Conservation (phyloP, 2,888 invertebrate genomes). For the Amorpha juglandis region DNA sequence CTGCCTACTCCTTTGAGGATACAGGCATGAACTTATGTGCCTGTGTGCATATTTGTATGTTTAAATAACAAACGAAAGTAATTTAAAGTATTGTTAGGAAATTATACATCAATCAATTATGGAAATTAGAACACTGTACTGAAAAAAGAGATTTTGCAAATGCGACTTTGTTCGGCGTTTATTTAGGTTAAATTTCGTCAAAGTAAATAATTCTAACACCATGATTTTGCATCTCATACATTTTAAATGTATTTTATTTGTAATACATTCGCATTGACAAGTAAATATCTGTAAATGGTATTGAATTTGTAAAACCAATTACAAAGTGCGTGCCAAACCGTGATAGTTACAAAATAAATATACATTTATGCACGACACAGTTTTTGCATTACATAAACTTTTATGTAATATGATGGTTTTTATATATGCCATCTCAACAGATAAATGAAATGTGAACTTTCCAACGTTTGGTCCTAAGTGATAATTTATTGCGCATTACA, state of each 20-base stretch:
- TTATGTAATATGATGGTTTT: not conserved
- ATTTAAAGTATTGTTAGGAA: no score
- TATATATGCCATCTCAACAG: not conserved
- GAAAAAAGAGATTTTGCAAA: no score
- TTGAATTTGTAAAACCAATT: slow-evolving; percentile 42
- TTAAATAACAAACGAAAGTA: no score
- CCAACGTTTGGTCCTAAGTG: not conserved
- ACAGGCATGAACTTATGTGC: no score
- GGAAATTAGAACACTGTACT: no score
- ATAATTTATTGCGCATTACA: not conserved
- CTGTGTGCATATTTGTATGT: no score
- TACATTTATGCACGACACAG: not conserved
- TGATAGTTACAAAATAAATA: slow-evolving; percentile 45
- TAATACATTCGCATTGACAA: not conserved
- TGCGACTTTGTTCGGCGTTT: not conserved
- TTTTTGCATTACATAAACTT: not conserved
- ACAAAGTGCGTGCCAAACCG: slow-evolving; percentile 38
- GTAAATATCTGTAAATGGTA: not conserved
- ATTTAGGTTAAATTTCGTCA: no score
- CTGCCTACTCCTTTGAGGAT: no score
- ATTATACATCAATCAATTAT: no score
- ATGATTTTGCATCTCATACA: no score
- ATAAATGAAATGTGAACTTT: not conserved
- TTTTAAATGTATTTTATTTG: not conserved
- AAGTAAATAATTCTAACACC: no score